Base-by-base conservation (phyloP, 37 sponge, comb jelly and placozoan species). In the Cliona cf. orientalis region DNA sequence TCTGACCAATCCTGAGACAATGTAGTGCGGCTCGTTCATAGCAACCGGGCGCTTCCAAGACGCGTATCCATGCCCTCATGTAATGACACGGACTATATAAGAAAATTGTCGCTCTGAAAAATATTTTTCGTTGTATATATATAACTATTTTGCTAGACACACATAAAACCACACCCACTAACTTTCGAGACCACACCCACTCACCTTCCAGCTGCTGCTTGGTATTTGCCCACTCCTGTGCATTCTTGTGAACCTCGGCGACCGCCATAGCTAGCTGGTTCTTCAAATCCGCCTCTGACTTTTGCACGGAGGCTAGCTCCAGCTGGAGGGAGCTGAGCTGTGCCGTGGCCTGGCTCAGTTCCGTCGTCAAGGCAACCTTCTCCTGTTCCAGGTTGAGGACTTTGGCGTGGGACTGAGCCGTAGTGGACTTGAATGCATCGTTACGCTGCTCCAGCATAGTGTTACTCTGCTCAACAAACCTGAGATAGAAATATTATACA, bases 401-500 rank as follows among this genome's bases (percentile, higher is more conserved):
- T 49, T 81, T 88, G 60, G 84, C 87, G 65, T 97, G 97, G 34
- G 96, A 82, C 28, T 84, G 61, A 17, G 97, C 90, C 0, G 97
- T 81, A 41, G 96, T 97, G 53, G 75, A 80, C 84, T 97, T 94
- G 87, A 97, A 95, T 17, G 97, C 80, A 56, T 97, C 97, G 32
- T 86, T 95, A 0, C 97, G 60, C 58, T 97, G 97, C 69, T 97
- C 97, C 82, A 97, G 53, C 84, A 94, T 86, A 59, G 72, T 37
- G 73, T 97, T 91, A 42, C 97, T 97, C 89, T 97, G 95, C 57
- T 97, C 97, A 14, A 97, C 97, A 88, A 85, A 95, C 58, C 95
- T 95, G 44, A n/a, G 58, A 19, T 6, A 35, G 6, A 19, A 62
- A 34, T 38, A 34, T 41, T 17, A 38, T 36, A 38, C 14, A 68